Percentiles rank a stretch among this genome's conserved stretches.
These are phyloP conservation scores for Diglossa cyanea DNA, from an alignment of 2,797 vertebrate genomes.

Conservation along the genomic window DNA sequence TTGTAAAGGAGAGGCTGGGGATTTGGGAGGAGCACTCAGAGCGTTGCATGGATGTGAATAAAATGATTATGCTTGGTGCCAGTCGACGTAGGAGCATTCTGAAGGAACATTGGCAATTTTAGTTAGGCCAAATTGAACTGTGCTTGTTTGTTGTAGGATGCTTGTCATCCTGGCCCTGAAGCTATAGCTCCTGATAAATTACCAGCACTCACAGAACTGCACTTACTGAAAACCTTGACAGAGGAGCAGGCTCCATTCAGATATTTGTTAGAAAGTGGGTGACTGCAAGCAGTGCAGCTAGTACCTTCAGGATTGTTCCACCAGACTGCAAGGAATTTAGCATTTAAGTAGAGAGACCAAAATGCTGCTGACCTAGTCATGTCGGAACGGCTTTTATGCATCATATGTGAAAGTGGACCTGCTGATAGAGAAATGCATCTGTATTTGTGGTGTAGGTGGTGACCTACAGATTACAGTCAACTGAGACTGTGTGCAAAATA, in stretches of 20 bases:
- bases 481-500: neutral
- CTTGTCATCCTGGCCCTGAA: neutral
- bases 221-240: neutral
- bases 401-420: neutral
- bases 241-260: neutral
- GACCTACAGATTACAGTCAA: neutral
- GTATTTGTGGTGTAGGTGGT: neutral
- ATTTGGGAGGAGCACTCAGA: neutral
- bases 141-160: neutral
- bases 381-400: neutral
- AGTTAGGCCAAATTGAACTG: neutral
- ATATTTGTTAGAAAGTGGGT: neutral
- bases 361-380: neutral
- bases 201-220: neutral
- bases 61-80: neutral
- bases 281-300: neutral
- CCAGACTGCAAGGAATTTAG: neutral
- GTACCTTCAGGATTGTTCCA: neutral
- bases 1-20: neutral
- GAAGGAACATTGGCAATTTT: neutral
- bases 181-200: neutral
- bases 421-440: neutral
- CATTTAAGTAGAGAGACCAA: neutral
- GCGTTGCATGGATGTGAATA: neutral
- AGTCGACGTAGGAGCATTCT: neutral